Base-by-base conservation (phyloP, 2,797 vertebrate genomes). In the Siniperca scherzeri region DNA sequence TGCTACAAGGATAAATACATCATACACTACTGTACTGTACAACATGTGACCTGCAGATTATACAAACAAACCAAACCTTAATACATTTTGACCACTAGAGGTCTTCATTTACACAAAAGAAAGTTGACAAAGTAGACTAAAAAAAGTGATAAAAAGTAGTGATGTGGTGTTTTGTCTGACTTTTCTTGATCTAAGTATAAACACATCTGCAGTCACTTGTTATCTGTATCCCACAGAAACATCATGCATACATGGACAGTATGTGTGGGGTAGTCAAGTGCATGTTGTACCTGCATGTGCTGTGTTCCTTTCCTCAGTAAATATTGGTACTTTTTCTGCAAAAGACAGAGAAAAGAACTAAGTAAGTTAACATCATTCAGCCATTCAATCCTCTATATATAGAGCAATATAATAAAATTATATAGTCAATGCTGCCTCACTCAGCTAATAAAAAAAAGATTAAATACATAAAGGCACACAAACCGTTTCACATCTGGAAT, bases 301-400 rank as follows among this genome's bases (percentile, higher is more conserved):
- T 22, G 81, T 77, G 62, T 91, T 92, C 80, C 67, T 72, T 75
- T 85, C 83, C 44, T 89, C 79, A 25, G 92, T 94, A 70, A 91
- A 89, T 67, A 86, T 81, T 40, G 86, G 87, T 53, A 68, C 17
- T 77, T 91, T 94, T 86, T 95, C 96, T 96, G 91, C 64, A 88
- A 87, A 92, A 59, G 77, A 72, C 30, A 83, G 38, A 27, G 4
- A 67, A 71, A 77, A 44, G 4, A 7, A 42, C 22, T 2, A 36
- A 22, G 12, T 9, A 25, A 50, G 33, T 75, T 22, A 5, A 64
- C 17, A 66, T 33, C 17, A 64, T 52, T 38, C 36, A 70, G 48
- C 6, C 40, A 56, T 42, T 66, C 19, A 27, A 21, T 36, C 27
- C 11, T 42, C 7, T 42, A 38, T 7, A 19, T n/a, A 44, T 9